Base-by-base conservation (phyloP, 2,113 vertebrate species). In the Odontophorus gujanensis region DNA sequence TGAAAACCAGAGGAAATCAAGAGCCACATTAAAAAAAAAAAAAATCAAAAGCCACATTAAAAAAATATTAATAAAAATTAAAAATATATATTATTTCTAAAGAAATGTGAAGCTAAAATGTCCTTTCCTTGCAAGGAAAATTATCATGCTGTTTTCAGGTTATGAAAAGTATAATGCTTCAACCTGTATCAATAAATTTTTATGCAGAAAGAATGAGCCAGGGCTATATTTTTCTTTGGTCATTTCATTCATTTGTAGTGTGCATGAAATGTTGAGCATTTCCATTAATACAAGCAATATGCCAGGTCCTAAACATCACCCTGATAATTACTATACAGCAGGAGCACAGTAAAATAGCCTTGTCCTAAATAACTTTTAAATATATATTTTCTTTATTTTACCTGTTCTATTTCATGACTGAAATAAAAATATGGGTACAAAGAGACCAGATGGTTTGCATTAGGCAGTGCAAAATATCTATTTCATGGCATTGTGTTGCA, bases 61-160 rank as follows among this genome's bases (percentile, higher is more conserved):
- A 38, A 38, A 13, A 26, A 26, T 26, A 51, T 14, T 14, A 45
- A 50, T 8, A 36, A 14, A 38, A 10, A 40, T 40, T 30, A 63
- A 61, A 43, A 1, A 4, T 4, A 79, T 76, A 62, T 89, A 62
- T 89, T 90, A 18, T 80, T 82, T 75, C 55, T 85, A 67, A 71
- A 38, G 30, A 79, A 80, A 91, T 93, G 13, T 20, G 19, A 84
- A 19, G 38, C 38, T 72, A 78, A 84, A 93, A 90, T 67, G 42
- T 66, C 45, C 63, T 40, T 40, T 40, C 40, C 47, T 79, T 76
- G 32, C 26, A 79, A 91, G 79, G 50, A 87, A 95, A 93, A 80
- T 71, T 14, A 80, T 77, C 40, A 22, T 73, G n/a, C 34, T 75
- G 8, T 63, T 89, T 58, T 72, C 55, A 89, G 55, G 40, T 32